Evolutionary conservation across 2,113 vertebrate genomes (phyloP).

Genomic region (Myrmophylax atrothorax): DNA sequence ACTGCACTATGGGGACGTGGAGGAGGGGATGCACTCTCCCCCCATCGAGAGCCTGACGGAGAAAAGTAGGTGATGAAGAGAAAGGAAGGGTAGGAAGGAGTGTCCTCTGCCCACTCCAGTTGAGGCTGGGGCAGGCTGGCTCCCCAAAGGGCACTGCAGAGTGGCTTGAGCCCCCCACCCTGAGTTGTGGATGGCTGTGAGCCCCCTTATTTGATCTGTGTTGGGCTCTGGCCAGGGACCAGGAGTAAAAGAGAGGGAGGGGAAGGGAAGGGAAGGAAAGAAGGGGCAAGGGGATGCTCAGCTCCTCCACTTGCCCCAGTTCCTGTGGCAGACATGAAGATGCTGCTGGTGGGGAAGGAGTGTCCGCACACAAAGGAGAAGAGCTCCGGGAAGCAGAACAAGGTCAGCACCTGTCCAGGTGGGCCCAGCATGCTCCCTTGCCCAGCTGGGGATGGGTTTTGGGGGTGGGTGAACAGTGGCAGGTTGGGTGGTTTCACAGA

Average conservation of each 20-base stretch:
- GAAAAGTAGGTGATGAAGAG: conserved; percentile 82
- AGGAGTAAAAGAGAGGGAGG: background rate
- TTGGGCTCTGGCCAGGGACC: background rate
- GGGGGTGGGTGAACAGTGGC: background rate
- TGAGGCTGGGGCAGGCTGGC: background rate
- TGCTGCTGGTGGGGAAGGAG: conserved; percentile 89
- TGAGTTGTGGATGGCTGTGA: background rate
- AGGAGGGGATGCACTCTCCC: conserved; percentile 79
- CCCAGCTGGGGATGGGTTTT: background rate
- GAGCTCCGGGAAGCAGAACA: conserved; percentile 91
- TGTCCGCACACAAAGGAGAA: conserved; percentile 94
- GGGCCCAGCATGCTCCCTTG: background rate
- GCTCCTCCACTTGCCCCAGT: conserved; percentile 71
- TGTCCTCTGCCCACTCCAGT: background rate
- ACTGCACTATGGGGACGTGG: conserved; percentile 92
- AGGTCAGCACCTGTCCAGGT: conserved; percentile 74
- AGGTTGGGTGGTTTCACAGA: background rate
- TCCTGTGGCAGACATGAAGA: conserved; percentile 91
- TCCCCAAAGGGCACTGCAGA: background rate
- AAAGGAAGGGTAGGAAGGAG: background rate
- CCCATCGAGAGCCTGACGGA: conserved; percentile 87
- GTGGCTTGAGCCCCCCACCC: background rate
- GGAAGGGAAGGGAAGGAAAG: background rate
- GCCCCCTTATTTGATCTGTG: background rate
- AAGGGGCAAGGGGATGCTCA: rapidly evolving